These are phyloP conservation scores for Megalurothrips usitatus DNA, from an alignment of 2,888 invertebrate species.

Conservation along the genomic window DNA sequence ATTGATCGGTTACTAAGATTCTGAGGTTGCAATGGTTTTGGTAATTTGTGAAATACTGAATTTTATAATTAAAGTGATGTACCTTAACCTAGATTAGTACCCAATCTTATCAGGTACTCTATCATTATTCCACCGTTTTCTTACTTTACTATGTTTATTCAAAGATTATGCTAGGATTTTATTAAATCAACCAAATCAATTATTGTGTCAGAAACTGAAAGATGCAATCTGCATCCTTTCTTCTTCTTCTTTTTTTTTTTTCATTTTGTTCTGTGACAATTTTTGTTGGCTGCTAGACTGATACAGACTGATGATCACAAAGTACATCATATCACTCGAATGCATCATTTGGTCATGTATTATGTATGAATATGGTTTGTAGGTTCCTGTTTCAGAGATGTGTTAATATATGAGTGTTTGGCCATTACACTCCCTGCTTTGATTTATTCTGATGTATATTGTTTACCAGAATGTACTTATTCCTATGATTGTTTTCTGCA, in stretches of 20 bases:
- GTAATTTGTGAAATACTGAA: neutral
- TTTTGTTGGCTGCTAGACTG: conserved; percentile 10
- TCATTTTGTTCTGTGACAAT: neutral
- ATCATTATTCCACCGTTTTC: conserved; percentile 22
- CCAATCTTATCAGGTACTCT: neutral
- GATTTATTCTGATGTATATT: conserved; percentile 9
- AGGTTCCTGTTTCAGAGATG: neutral
- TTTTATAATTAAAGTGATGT: conserved; percentile 11
- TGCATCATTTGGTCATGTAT: conserved; percentile 26
- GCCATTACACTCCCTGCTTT: neutral
- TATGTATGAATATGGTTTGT: neutral
- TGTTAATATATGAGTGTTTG: neutral
- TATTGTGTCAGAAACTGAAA: neutral
- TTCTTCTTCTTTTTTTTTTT: neutral
- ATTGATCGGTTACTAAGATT: neutral
- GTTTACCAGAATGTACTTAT: conserved; percentile 25
- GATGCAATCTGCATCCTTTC: neutral
- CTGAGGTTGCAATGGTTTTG: neutral
- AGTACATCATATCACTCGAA: conserved; percentile 21
- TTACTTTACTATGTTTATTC: neutral
- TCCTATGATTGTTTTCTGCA: neutral
- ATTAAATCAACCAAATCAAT: neutral
- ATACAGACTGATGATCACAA: conserved; percentile 25
- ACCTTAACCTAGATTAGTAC: conserved; percentile 9
- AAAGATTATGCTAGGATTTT: neutral